Evolutionary conservation across 92 coral and sea anemone genomes (phyloP).

Genomic region (Zoanthus sociatus): DNA sequence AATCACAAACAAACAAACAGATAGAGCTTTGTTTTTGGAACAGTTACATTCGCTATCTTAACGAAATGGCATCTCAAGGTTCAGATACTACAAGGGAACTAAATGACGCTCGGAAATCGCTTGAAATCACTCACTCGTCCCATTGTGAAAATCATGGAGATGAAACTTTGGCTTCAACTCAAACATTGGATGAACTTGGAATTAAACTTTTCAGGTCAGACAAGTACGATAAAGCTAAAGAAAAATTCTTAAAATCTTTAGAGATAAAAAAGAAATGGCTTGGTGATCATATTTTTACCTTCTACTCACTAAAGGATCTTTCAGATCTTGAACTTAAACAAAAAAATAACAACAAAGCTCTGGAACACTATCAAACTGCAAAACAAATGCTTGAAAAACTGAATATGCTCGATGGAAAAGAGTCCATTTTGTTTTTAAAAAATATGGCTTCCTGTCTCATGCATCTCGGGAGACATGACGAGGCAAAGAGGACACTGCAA

Average conservation of each 20-base stretch:
- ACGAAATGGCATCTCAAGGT: too few relatives aligned
- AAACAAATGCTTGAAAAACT: background rate
- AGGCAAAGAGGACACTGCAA: slow-evolving; percentile 15
- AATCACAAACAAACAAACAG: too few relatives aligned
- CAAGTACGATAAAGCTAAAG: background rate
- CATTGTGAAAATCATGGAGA: background rate
- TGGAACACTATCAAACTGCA: slow-evolving; percentile 10
- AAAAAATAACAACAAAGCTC: background rate
- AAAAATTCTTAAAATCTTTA: background rate
- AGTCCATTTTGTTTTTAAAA: slow-evolving; percentile 40
- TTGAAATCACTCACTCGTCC: background rate
- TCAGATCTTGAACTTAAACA: slow-evolving; percentile 30
- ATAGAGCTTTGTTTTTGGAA: too few relatives aligned
- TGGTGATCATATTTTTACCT: slow-evolving; percentile 51
- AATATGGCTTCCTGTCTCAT: slow-evolving; percentile 33
- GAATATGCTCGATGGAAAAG: slow-evolving; percentile 22
- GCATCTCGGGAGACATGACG: slow-evolving; percentile 14
- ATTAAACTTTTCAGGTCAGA: background rate
- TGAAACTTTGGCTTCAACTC: background rate
- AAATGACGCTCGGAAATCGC: background rate
- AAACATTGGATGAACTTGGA: slow-evolving; percentile 1
- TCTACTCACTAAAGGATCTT: background rate
- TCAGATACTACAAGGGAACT: background rate
- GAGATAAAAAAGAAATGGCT: background rate
- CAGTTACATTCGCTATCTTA: too few relatives aligned